Evolutionary conservation across 2,888 invertebrate species (phyloP), one percentile per base, ranked within the genome.

Genomic region (Smittia aterrima): DNA sequence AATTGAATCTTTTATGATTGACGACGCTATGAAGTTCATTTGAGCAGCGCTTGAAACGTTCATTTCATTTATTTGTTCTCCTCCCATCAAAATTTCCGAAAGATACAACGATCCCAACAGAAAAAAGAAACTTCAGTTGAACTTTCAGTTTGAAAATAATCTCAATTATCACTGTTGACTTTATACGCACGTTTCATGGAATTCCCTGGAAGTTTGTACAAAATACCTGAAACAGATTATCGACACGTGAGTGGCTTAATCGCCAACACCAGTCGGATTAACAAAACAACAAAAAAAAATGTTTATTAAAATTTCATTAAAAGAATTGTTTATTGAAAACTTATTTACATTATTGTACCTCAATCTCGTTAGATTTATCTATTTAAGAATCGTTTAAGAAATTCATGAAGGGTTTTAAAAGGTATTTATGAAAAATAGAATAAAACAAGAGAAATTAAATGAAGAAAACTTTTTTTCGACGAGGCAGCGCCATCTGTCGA

Each of bases 111-210:
- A 47, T 47, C 47, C 47, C n/a, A n/a, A n/a, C n/a, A n/a, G n/a
- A n/a, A n/a, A n/a, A n/a, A n/a, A n/a, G n/a, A n/a, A n/a, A n/a
- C 47, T 47, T 16, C 9, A 47, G 16, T 2, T 16, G 6, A 6
- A 6, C 3, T n/a, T 47, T 47, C n/a, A 16, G 4, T 47, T 47
- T n/a, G n/a, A 47, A 47, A 47, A 4, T 38, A n/a, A 47, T 47
- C 32, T 32, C 32, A 32, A 32, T 32, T 32, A 32, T 20, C 66
- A 66, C 66, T 66, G 66, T 66, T 66, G 25, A 66, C 6, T 66
- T 66, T 6, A 24, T 66, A n/a, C 11, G 27, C 66, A 66, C 27
- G 22, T 24, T 66, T 4, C 6, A 58, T 18, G 9, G 3, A 9
- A 58, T 2, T 58, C 18, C 6, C 1, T 58, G 20, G 18, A 58